phyloP scores from a whole-genome alignment of 2,113 vertebrate species.

The Callionymus lyra region DNA sequence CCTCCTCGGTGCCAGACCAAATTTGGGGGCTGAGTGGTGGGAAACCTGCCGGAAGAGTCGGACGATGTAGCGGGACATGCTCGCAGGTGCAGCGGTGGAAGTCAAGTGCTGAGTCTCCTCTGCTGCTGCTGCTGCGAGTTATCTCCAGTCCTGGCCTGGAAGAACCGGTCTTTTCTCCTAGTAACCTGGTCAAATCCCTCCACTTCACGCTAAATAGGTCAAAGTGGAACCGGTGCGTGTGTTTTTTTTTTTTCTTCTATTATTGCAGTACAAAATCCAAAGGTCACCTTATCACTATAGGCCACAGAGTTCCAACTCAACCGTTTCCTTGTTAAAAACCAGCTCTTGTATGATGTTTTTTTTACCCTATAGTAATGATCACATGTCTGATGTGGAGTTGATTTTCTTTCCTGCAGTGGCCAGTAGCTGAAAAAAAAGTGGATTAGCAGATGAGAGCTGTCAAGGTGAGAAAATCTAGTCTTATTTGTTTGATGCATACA shows the following conservation, averaged over 20 bases:
- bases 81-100: conserved; percentile 7
- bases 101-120: conserved; percentile 23
- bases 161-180: not conserved
- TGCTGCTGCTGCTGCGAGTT: conserved; percentile 11
- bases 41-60: conserved; percentile 36
- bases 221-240: conserved; percentile 6
- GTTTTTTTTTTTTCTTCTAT: conserved; percentile 2
- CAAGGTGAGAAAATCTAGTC: no score
- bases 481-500: no score
- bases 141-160: conserved; percentile 6
- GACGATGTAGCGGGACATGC: conserved; percentile 58
- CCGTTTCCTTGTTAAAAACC: no score
- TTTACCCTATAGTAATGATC: no score
- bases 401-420: no score
- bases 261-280: conserved; percentile 15
- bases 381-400: no score
- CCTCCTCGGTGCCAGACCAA: conserved; percentile 17
- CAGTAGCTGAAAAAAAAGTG: no score
- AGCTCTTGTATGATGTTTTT: no score
- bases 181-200: conserved; percentile 32
- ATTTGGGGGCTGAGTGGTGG: conserved; percentile 11
- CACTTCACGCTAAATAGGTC: conserved; percentile 17
- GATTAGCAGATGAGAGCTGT: no score
- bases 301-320: no score
- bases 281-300: conserved; percentile 1